Percentiles rank a stretch among this genome's conserved stretches.
Evolutionary conservation across 1,140 invertebrate genomes (phyloP).

Genomic region (Tachypleus tridentatus): DNA sequence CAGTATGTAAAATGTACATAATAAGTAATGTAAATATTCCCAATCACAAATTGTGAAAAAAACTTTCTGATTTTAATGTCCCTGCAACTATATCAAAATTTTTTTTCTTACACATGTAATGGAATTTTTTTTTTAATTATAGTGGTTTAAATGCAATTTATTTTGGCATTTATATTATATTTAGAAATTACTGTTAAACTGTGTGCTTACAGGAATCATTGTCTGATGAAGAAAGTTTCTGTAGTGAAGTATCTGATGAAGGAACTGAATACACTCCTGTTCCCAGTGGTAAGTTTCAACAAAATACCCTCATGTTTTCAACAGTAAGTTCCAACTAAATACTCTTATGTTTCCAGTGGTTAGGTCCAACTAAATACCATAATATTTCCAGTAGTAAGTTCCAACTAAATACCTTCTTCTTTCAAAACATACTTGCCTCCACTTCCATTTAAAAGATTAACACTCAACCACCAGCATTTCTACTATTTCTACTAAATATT

Average conservation of each 20-base stretch:
- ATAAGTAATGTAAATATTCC: too few species aligned
- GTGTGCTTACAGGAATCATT: constrained; percentile 14
- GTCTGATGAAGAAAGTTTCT: constrained; percentile 45
- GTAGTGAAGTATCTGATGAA: constrained; percentile 52
- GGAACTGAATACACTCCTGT: constrained; percentile 39
- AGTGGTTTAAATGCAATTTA: constrained; percentile 1
- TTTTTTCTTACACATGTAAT: constrained; percentile 4
- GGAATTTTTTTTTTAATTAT: neutral
- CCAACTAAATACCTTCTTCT: too few species aligned
- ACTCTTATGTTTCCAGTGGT: constrained; percentile 33
- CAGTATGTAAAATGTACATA: too few species aligned
- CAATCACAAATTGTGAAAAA: constrained; percentile 1
- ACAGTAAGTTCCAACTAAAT: too few species aligned
- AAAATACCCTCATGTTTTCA: too few species aligned
- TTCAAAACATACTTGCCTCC: too few species aligned
- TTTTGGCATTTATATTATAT: neutral
- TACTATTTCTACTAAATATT: too few species aligned
- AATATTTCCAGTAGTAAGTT: constrained; percentile 31
- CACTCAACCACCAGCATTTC: too few species aligned
- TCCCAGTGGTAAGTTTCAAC: constrained; percentile 27
- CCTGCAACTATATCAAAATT: neutral
- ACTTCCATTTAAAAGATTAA: too few species aligned
- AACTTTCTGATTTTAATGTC: constrained; percentile 1
- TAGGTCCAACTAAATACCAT: constrained; percentile 7
- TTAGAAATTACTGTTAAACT: neutral